A percentile compares a stretch with the other conserved stretches of the same genome.
phyloP scores from a whole-genome alignment of 2,797 vertebrate species.

The Remorina albescens region DNA sequence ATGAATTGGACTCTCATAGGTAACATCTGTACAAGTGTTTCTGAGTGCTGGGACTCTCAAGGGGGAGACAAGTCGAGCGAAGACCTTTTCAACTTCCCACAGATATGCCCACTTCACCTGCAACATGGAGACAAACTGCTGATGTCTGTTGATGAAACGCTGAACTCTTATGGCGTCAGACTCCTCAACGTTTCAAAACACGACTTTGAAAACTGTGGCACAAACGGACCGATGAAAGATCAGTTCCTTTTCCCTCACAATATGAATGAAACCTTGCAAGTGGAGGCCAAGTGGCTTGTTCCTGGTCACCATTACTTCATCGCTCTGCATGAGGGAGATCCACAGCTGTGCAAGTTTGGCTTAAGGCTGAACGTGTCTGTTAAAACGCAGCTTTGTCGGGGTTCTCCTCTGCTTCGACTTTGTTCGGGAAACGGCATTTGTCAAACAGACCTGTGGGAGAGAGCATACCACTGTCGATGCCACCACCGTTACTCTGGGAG shows the following conservation, averaged over 20 bases:
- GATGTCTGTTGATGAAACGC: conserved; percentile 81
- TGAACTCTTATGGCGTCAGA: conserved; percentile 84
- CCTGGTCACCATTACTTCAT: conserved; percentile 88
- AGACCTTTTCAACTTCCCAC: conserved; percentile 72
- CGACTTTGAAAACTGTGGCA: conserved; percentile 84
- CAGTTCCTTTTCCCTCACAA: conserved; percentile 80
- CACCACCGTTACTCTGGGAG: conserved; percentile 82
- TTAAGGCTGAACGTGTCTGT: conserved; percentile 87
- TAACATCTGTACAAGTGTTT: conserved; percentile 79
- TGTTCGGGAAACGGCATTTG: conserved; percentile 89
- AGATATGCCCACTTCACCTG: conserved; percentile 89
- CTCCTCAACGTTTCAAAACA: conserved; percentile 86
- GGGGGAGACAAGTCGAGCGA: conserved; percentile 43
- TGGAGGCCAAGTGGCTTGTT: conserved; percentile 84
- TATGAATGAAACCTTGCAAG: conserved; percentile 75
- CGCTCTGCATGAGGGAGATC: conserved; percentile 76
- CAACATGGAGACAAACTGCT: conserved; percentile 87
- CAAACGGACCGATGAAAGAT: conserved; percentile 54
- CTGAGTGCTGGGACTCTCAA: conserved; percentile 82
- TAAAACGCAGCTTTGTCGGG: conserved; percentile 84
- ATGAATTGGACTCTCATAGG: conserved; percentile 85
- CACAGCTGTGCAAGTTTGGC: conserved; percentile 82
- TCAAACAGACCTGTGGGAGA: conserved; percentile 81
- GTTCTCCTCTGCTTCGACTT: conserved; percentile 76
- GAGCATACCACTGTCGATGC: conserved; percentile 85